A percentile compares a stretch with the other conserved stretches of the same genome.
Conservation (phyloP, 1,140 invertebrate genomes). For the Papilio polyxenes region DNA sequence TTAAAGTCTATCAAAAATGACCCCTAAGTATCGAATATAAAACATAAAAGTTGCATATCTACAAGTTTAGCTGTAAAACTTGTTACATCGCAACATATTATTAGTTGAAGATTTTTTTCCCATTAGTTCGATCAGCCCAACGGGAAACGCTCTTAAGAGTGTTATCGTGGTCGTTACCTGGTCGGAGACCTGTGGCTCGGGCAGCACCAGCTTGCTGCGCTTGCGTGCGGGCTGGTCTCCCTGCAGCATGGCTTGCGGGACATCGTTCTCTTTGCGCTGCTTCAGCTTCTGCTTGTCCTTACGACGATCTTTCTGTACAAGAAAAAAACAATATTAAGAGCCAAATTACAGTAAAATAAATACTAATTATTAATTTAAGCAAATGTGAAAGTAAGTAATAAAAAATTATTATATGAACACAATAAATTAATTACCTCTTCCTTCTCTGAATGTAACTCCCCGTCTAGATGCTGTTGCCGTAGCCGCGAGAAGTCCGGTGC, state of each 20-base stretch:
- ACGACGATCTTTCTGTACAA: constrained; percentile 85
- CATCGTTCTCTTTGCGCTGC: constrained; percentile 97
- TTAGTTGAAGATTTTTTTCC: too few relatives aligned
- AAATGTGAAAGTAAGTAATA: too few relatives aligned
- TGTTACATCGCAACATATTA: too few relatives aligned
- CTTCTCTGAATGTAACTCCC: constrained; percentile 92
- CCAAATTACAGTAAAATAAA: too few relatives aligned
- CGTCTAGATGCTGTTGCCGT: constrained; percentile 95
- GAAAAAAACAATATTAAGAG: neutral
- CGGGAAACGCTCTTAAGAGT: too few relatives aligned
- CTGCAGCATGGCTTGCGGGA: constrained; percentile 94
- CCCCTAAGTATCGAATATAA: too few relatives aligned
- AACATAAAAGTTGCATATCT: too few relatives aligned
- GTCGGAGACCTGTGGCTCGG: constrained; percentile 98
- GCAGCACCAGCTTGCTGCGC: constrained; percentile 97
- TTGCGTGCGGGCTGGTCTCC: constrained; percentile 95
- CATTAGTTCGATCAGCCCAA: too few relatives aligned
- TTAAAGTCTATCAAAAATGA: too few relatives aligned
- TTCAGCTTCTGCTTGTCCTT: constrained; percentile 97
- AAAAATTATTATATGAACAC: neutral
- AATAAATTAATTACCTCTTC: constrained; percentile 85
- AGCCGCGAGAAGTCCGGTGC: constrained; percentile 94
- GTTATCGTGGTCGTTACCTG: constrained; percentile 76
- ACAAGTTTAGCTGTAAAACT: too few relatives aligned
- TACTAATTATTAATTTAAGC: too few relatives aligned